phyloP scores from a whole-genome alignment of 2,797 vertebrate genomes.

The Spinus olivaceus region DNA sequence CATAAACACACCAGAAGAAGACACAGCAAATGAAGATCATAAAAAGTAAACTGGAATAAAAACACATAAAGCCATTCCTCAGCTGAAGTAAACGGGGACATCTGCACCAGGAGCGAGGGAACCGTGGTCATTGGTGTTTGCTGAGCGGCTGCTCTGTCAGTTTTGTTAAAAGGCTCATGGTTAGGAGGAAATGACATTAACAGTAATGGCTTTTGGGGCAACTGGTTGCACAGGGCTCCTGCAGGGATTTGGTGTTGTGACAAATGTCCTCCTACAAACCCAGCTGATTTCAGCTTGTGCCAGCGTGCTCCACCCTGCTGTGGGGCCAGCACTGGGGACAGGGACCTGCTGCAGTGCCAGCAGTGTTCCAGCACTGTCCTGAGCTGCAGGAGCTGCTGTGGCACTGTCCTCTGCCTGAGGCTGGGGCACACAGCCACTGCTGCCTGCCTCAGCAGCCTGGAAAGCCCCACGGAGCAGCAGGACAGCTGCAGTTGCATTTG shows the following conservation, averaged over 20 bases:
- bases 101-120: background rate
- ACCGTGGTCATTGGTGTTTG: background rate
- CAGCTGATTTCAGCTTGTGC: background rate
- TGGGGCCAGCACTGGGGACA: background rate
- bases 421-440: background rate
- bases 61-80: background rate
- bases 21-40: constrained; percentile 48
- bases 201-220: constrained; percentile 9
- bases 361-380: background rate
- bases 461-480: background rate
- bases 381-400: background rate
- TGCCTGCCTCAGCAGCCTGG: background rate
- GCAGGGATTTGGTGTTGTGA: constrained; percentile 5
- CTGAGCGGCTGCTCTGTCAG: background rate
- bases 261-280: background rate
- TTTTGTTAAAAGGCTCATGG: background rate
- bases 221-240: background rate
- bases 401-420: rapidly evolving
- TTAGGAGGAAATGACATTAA: constrained; percentile 34
- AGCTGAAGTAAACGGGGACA: background rate
- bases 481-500: background rate
- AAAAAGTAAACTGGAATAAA: constrained; percentile 48
- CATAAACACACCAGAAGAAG: constrained; percentile 61
- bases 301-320: background rate
- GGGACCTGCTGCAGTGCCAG: background rate